Base-by-base conservation (phyloP, 2,888 invertebrate species). In the Spodoptera picta region DNA sequence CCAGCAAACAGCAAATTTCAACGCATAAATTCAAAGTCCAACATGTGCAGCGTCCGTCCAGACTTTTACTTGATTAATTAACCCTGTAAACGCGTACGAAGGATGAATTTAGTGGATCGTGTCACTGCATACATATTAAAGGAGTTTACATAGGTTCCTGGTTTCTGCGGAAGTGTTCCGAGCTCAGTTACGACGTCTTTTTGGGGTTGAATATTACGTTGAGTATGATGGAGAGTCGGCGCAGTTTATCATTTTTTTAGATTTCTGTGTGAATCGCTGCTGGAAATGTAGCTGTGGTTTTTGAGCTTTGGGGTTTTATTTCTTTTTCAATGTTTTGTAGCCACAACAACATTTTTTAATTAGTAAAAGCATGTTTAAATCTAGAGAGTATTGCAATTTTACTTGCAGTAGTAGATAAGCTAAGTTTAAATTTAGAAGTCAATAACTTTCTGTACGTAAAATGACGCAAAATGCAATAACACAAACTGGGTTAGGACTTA, bases 31-130 rank as follows among this genome's bases (percentile, higher is more conserved):
- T 63, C 53, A 41, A 41, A 36, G 36, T 50, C 60, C 50, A 68
- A 65, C 65, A 69, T 69, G 59, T 77, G 75, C 72, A 77, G 47
- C 68, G 57, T 48, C 70, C 60, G 57, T 66, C 60, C 64, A 62
- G 66, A 66, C 64, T 72, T 81, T 79, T 58, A 65, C 65, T 69
- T 82, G 79, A 80, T 80, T 80, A 82, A 82, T 80, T 82, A 75
- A 80, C 79, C 62, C 55, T 55, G 57, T 60, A 67, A 80, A 73
- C 48, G 69, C 60, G 54, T 46, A 65, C 60, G 60, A 45, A 70
- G 75, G 65, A 71, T 71, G 66, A 82, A 78, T 79, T 79, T 77
- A 47, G 71, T 58, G 64, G 61, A 69, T 67, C 81, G 63, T 75
- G 76, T 66, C 66, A 60, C 48, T 72, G 83, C 80, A 82, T 80